phyloP scores from a whole-genome alignment of 2,113 vertebrate genomes.

The Tenebrosternarchus preto region DNA sequence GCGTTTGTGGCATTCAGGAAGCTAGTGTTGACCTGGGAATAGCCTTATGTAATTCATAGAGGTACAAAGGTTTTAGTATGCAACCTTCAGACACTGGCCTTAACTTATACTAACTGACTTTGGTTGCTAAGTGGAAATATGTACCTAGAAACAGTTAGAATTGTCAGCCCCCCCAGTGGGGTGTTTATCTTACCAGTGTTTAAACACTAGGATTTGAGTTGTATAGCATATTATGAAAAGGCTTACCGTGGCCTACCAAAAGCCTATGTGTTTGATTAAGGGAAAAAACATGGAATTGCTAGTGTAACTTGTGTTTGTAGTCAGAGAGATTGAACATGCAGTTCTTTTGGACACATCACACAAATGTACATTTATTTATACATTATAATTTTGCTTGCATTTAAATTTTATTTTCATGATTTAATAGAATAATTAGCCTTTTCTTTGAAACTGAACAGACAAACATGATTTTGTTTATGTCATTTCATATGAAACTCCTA shows the following conservation, averaged over 20 bases:
- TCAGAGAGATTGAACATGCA: too few relatives aligned
- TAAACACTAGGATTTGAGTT: neutral
- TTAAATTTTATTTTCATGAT: too few relatives aligned
- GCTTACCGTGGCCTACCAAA: neutral
- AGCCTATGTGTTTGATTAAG: neutral
- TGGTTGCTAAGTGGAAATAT: neutral
- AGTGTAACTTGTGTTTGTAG: too few relatives aligned
- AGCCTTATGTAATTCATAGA: neutral
- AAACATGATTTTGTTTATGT: neutral
- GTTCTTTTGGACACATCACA: too few relatives aligned
- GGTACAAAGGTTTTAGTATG: neutral
- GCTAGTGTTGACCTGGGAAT: conserved; percentile 79
- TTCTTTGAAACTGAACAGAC: too few relatives aligned
- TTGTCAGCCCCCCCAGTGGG: neutral
- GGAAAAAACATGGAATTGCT: too few relatives aligned
- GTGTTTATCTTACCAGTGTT: neutral
- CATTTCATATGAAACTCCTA: neutral
- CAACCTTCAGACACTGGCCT: neutral
- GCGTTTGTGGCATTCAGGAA: conserved; percentile 77
- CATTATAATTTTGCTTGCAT: too few relatives aligned
- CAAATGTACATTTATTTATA: too few relatives aligned
- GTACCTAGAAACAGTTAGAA: neutral
- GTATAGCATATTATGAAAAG: neutral
- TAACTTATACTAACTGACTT: too few relatives aligned
- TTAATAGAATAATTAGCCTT: too few relatives aligned